Evolutionary conservation across 2,888 invertebrate genomes (phyloP), one percentile per base, ranked within the genome.

Genomic region (Latrodectus hesperus): DNA sequence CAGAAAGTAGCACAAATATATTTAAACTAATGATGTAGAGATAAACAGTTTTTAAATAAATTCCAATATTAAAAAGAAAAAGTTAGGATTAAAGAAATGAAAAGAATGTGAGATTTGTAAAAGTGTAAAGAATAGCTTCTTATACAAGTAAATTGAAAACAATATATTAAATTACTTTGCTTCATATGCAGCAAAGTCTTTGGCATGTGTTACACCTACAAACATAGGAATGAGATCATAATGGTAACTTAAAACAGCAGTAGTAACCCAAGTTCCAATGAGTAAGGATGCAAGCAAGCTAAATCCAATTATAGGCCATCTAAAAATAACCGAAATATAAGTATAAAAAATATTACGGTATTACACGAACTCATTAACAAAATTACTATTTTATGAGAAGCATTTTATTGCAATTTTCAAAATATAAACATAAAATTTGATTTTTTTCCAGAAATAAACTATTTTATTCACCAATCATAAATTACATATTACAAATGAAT

Each of bases 141-240:
- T 14, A 68, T 17, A 10, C 22, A 68, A n/a, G n/a, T 22, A 71
- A 17, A 38, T 38, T 38, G 5, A 38, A 38, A 38, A 38, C 6
- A 38, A 6, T 6, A 6, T 4, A 55, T 4, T 22, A 10, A 67
- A 51, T 79, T 84, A 88, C 88, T 72, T 74, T 26, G 55, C 38
- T 64, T 49, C 16, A 67, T 88, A 88, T 14, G 76, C 88, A 38
- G 70, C 14, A 49, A 84, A 71, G 65, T 88, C 82, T 53, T 67
- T 53, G 5, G 84, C 49, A 11, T 84, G 49, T 52, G 79, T 80
- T 22, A 68, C 77, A 60, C 88, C 88, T 51, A 86, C 88, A 73
- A 88, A 86, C 81, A 86, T 85, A 10, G 88, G 88, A 52, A 88
- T 78, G 3, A 88, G 49, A 52, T 88, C 79, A 75, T 82, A 81